These are phyloP conservation scores for Dynastes maya DNA, from an alignment of 2,888 invertebrate species.

Conservation along the genomic window DNA sequence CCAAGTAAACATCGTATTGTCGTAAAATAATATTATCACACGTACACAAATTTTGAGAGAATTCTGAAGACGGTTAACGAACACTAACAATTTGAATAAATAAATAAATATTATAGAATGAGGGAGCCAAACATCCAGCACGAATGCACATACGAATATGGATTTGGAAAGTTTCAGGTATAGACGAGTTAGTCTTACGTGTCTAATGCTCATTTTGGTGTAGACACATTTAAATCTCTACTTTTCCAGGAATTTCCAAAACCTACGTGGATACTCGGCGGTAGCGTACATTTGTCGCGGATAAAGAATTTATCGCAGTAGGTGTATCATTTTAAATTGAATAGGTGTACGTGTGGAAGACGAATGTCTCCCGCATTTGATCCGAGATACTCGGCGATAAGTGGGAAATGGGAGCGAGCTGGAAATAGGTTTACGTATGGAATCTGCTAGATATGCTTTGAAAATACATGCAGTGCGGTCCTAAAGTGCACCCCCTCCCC, in stretches of 20 bases:
- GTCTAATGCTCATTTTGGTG: not conserved
- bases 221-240: not conserved
- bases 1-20: not conserved
- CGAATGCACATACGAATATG: not conserved
- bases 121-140: not conserved
- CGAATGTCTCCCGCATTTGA: not conserved
- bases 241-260: not conserved
- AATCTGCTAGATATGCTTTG: too few species aligned
- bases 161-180: not conserved
- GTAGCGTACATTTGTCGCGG: not conserved
- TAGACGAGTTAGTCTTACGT: not conserved
- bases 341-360: not conserved
- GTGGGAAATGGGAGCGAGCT: too few species aligned
- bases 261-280: not conserved
- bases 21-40: slow-evolving; percentile 31
- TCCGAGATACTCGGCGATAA: not conserved
- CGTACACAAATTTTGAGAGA: slow-evolving; percentile 6
- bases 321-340: slow-evolving; percentile 18
- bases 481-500: too few species aligned
- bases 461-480: too few species aligned
- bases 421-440: too few species aligned
- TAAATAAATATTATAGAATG: slow-evolving; percentile 13
- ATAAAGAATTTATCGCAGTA: slow-evolving; percentile 9
- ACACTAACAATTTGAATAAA: slow-evolving; percentile 30
- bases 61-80: slow-evolving; percentile 17